Evolutionary conservation across 2,113 vertebrate genomes (phyloP), one percentile per base, ranked within the genome.

Genomic region (Narcine bancroftii): DNA sequence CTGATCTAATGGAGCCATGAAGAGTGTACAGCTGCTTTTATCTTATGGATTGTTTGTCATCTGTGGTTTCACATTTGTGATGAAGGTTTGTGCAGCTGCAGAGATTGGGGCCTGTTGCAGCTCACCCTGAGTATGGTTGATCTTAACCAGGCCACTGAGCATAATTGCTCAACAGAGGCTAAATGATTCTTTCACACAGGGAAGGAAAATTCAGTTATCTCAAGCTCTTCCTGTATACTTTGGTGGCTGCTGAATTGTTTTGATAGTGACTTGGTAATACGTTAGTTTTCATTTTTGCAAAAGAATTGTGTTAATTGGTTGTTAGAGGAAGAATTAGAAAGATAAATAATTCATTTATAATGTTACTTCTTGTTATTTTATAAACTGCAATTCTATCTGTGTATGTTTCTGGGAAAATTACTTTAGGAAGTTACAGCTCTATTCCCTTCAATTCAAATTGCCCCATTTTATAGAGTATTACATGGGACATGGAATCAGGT

Each of bases 51-150:
- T 87, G 81, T 85, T 85, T 56, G 81, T 36, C 81, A 39, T 87
- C 50, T 19, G 53, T 87, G 56, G 15, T 87, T 87, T 87, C 81
- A 60, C n/a, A 63, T 87, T 87, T n/a, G 56, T 60, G 53, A 56
- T 87, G 53, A 39, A 36, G 56, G 53, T 60, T 60, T 87, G 81
- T 63, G 81, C 17, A 60, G 53, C 53, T 87, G 17, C 53, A 87
- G 81, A 87, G 81, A 87, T 87, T 60, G 56, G 36, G 56, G 81
- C 81, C 53, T 87, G 81, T 60, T 60, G 33, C 81, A 60, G 53
- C 15, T n/a, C 33, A 60, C 13, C 33, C 81, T 19, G 81, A 21
- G 6, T 21, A 60, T 87, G 81, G 53, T n/a, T 87, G 81, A 87
- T 87, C 81, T 36, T 87, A 87, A 87, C 53, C 53, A 87, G 81